Percentiles rank a stretch among this genome's conserved stretches.
These are phyloP conservation scores for Diadema setosum DNA, from an alignment of 35 echinoderm and acorn worm species.

Conservation along the genomic window DNA sequence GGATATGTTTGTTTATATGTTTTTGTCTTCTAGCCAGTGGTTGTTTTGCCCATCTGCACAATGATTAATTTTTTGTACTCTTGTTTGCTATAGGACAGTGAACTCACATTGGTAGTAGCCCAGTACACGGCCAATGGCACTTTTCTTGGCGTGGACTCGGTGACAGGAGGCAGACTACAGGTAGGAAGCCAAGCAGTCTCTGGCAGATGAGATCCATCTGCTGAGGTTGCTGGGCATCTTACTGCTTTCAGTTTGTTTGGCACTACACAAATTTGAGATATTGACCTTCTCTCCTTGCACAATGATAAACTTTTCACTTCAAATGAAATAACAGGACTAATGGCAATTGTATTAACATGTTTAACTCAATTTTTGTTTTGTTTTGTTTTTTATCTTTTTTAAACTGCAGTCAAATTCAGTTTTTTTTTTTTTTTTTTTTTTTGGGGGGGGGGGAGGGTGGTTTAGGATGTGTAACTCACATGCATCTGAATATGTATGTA, in stretches of 20 bases:
- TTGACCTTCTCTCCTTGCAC: neutral
- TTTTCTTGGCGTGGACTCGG: slow-evolving; percentile 49
- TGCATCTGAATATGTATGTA: no score
- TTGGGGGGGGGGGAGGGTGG: no score
- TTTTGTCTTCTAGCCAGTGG: neutral
- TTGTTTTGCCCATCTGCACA: no score
- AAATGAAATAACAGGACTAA: neutral
- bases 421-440: no score
- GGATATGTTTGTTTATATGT: neutral
- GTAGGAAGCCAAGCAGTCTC: no score
- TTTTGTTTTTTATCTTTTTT: no score
- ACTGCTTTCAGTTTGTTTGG: neutral
- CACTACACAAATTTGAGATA: neutral
- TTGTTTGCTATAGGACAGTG: slow-evolving; percentile 46
- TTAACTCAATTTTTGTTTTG: neutral
- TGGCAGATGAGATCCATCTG: no score
- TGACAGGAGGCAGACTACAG: slow-evolving; percentile 68
- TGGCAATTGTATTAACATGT: neutral
- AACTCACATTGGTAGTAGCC: slow-evolving; percentile 59
- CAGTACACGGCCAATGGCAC: slow-evolving; percentile 59
- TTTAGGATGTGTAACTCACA: no score
- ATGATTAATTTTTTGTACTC: neutral
- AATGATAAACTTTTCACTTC: neutral
- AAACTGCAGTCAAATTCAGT: no score
- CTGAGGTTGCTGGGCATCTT: no score